phyloP scores from a whole-genome alignment of 2,888 invertebrate species.

The Xestia c-nigrum region DNA sequence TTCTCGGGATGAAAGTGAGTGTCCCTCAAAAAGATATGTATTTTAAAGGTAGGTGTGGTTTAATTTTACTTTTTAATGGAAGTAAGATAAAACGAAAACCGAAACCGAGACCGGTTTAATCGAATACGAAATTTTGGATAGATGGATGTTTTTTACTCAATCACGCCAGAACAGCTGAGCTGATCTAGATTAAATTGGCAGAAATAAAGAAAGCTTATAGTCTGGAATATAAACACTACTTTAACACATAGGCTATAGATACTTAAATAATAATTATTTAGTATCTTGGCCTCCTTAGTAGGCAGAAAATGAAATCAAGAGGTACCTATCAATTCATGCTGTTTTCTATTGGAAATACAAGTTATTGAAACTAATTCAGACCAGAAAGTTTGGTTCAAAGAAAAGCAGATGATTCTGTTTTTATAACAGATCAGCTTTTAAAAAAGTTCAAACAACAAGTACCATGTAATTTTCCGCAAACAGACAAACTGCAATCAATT shows the following conservation, averaged over 20 bases:
- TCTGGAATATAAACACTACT: not conserved
- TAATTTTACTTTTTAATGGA: not conserved
- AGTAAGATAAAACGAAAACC: no score
- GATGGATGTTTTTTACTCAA: not conserved
- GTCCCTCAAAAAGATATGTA: not conserved
- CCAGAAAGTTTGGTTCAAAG: not conserved
- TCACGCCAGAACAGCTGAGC: not conserved
- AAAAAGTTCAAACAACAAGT: constrained; percentile 18
- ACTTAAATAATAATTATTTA: not conserved
- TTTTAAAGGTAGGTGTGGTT: not conserved
- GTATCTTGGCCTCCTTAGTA: not conserved
- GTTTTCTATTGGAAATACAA: not conserved
- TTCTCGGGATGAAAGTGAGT: not conserved
- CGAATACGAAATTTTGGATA: no score
- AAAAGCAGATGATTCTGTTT: not conserved
- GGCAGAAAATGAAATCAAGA: not conserved
- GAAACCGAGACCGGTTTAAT: no score
- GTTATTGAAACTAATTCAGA: not conserved
- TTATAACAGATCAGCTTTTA: not conserved
- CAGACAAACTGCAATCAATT: constrained; percentile 22
- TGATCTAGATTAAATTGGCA: not conserved
- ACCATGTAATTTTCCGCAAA: constrained; percentile 46
- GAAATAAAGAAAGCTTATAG: no score
- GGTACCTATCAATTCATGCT: not conserved
- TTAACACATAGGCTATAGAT: not conserved